phyloP scores from a whole-genome alignment of 2,888 invertebrate genomes.

The Acheta domesticus region DNA sequence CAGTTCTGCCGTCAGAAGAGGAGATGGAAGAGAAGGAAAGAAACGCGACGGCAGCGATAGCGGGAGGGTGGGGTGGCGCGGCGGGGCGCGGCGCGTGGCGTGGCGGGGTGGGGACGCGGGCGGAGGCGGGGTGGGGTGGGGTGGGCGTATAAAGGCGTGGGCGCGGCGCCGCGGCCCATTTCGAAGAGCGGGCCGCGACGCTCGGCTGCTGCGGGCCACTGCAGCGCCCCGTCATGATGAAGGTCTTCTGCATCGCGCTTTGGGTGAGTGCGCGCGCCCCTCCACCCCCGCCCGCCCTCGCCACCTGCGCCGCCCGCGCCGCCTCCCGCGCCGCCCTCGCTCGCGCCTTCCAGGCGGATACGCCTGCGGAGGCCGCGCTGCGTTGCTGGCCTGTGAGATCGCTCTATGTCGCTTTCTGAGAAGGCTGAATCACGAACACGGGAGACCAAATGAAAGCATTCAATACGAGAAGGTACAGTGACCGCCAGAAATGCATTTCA shows the following conservation, averaged over 20 bases:
- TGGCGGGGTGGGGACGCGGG: background rate
- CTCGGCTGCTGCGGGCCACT: background rate
- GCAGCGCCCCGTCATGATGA: background rate
- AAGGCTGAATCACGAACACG: too few relatives aligned
- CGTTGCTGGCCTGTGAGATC: too few relatives aligned
- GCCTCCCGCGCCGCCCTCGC: too few relatives aligned
- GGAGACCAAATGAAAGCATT: too few relatives aligned
- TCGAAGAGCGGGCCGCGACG: background rate
- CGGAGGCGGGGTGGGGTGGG: background rate
- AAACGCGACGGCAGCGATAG: background rate
- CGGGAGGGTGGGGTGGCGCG: background rate
- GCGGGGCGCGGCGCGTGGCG: background rate
- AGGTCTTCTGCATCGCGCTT: background rate
- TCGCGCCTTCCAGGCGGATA: too few relatives aligned
- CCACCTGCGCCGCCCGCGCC: too few relatives aligned
- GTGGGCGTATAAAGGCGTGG: background rate
- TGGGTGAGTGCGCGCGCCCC: background rate
- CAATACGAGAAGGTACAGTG: too few relatives aligned
- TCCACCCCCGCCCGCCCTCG: too few relatives aligned
- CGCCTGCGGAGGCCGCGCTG: too few relatives aligned
- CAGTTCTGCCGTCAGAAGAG: background rate
- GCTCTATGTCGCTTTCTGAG: too few relatives aligned
- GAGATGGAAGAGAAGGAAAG: background rate
- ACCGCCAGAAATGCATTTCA: too few relatives aligned
- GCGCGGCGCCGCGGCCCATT: slow-evolving; percentile 6